Evolutionary conservation across 2,797 vertebrate genomes (phyloP).

Genomic region (Sardinella longiceps): DNA sequence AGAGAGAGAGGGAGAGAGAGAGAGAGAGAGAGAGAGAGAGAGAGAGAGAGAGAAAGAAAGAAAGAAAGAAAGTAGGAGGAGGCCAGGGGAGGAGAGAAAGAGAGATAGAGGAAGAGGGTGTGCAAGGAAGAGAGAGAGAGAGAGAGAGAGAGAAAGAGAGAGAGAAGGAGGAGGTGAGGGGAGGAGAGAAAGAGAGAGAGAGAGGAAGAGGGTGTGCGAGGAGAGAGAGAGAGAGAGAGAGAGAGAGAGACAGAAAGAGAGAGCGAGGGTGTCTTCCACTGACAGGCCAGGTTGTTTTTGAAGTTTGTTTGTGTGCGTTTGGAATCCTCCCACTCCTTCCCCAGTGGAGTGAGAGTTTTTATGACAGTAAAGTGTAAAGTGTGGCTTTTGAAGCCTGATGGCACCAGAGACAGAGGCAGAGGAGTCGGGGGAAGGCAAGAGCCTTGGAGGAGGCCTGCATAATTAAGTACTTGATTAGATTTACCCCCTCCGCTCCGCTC

Average conservation of each 20-base stretch:
- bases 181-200: background rate
- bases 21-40: too few relatives aligned
- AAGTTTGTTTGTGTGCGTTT: constrained; percentile 37
- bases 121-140: background rate
- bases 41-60: too few relatives aligned
- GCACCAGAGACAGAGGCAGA: constrained; percentile 4
- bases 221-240: background rate
- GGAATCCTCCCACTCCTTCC: constrained; percentile 28
- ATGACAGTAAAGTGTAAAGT: constrained; percentile 28
- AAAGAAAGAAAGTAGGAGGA: background rate
- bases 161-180: too few relatives aligned
- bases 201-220: background rate
- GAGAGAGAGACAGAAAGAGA: background rate
- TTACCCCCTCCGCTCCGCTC: background rate
- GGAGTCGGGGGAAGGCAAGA: background rate
- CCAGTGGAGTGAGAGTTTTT: constrained; percentile 11
- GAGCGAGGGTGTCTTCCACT: constrained; percentile 3
- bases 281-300: constrained; percentile 35
- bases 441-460: constrained; percentile 2
- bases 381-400: constrained; percentile 41
- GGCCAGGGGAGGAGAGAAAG: background rate
- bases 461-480: background rate
- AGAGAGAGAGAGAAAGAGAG: background rate
- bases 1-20: background rate
- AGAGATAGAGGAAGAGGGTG: background rate